Percentiles rank a stretch among this genome's conserved stretches.
These are phyloP conservation scores for Papilio machaon DNA, from an alignment of 1,140 invertebrate species.

Conservation along the genomic window DNA sequence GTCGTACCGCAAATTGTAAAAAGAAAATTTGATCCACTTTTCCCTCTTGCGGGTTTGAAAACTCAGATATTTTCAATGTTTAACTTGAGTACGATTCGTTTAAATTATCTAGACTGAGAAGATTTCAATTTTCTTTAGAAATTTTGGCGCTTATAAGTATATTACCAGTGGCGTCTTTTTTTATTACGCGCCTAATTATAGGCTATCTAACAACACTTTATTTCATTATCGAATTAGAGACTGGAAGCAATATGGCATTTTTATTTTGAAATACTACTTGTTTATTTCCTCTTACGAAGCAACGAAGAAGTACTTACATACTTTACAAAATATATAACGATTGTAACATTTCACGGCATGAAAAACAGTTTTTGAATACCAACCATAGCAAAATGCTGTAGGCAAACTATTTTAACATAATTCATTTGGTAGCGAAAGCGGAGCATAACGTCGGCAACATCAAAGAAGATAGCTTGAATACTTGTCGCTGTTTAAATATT, in stretches of 20 bases:
- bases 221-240: too few species aligned
- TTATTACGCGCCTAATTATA: too few species aligned
- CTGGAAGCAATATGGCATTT: too few species aligned
- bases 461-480: constrained; percentile 15
- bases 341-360: not conserved
- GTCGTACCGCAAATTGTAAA: constrained; percentile 27
- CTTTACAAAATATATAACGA: too few species aligned
- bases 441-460: constrained; percentile 13
- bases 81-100: not conserved
- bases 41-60: not conserved
- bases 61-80: constrained; percentile 20
- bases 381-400: constrained; percentile 2
- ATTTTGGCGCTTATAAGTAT: not conserved
- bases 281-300: too few species aligned
- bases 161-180: too few species aligned
- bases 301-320: too few species aligned
- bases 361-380: constrained; percentile 18
- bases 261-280: too few species aligned
- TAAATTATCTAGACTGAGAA: not conserved
- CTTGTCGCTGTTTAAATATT: constrained; percentile 22
- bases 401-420: constrained; percentile 26
- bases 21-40: constrained; percentile 25
- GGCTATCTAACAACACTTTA: too few species aligned
- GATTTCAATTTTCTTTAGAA: constrained; percentile 1
- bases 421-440: constrained; percentile 16